These are phyloP conservation scores for Yoshiicerus persimilis DNA, from an alignment of 1,140 invertebrate genomes.

Conservation along the genomic window DNA sequence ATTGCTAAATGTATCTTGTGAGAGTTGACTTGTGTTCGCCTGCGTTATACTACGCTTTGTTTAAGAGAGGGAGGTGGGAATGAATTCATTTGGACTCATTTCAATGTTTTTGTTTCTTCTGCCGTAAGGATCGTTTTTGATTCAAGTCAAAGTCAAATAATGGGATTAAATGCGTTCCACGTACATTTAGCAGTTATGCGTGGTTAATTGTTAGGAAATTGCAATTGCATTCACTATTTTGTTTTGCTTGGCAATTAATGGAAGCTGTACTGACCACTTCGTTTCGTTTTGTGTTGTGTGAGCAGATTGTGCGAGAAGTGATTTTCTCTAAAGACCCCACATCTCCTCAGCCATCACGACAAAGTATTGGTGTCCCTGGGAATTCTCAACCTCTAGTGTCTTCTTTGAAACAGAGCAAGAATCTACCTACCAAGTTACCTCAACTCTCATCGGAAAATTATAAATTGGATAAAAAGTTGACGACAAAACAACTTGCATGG, in stretches of 20 bases:
- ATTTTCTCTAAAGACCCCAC: constrained; percentile 43
- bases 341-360: constrained; percentile 8
- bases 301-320: constrained; percentile 49
- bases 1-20: neutral
- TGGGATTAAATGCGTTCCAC: too few relatives aligned
- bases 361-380: neutral
- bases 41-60: too few relatives aligned
- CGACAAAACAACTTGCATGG: constrained; percentile 42
- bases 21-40: neutral
- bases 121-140: neutral
- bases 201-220: neutral
- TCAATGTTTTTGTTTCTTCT: neutral
- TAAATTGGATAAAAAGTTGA: constrained; percentile 33
- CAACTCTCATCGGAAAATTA: neutral
- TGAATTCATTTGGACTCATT: neutral
- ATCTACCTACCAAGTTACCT: constrained; percentile 13
- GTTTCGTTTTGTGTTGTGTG: constrained; percentile 38
- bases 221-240: neutral
- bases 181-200: neutral
- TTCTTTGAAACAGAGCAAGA: constrained; percentile 16
- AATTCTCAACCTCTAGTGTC: neutral
- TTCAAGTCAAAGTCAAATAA: neutral
- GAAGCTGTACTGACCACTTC: constrained; percentile 25
- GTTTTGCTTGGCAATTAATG: neutral
- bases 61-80: neutral